Evolutionary conservation across 2,113 vertebrate genomes (phyloP), one percentile per base, ranked within the genome.

Genomic region (Parotia lawesii): DNA sequence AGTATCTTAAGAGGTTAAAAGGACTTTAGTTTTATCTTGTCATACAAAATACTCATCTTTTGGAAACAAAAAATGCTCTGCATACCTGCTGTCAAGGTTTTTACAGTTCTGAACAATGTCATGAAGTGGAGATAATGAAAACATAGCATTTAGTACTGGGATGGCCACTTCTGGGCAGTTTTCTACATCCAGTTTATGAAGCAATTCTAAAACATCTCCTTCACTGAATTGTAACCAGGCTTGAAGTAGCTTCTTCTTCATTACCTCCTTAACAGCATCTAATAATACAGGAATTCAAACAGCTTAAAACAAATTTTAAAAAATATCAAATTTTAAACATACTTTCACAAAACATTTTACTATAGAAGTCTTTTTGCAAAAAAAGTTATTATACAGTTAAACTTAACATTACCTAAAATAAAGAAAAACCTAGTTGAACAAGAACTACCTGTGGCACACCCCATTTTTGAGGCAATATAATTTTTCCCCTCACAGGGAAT

Each of bases 121-220:
- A 51, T 94, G 97, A n/a, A 97, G 51, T 9, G 98, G 74, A 61
- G 94, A 98, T 62, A 95, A 85, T 31, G 96, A 97, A 96, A 99
- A 99, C 12, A 98, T 73, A 57, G 98, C 97, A 67, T 97, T 98
- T 72, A 99, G 97, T 23, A 97, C 97, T 38, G 97, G 94, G 50
- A 97, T 89, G 12, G 98, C 98, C 12, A 98, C 99, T 87, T 99
- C 98, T 29, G 98, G 95, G 44, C 98, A 99, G 90, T 99, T 99
- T 96, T 99, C 99, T 27, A 99, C 98, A 96, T 99, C 99, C 79
- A 99, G 97, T 29, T 98, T 97, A 96, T 99, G 99, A 69, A 99
- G 98, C 72, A 99, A 86, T 89, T 99, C 98, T 45, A 99, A 96
- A 70, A 99, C 53, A 73, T 98, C 97, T 14, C 98, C 98, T 9